Evolutionary conservation across 2,888 invertebrate species (phyloP).

Genomic region (Gymnocheta viridis): DNA sequence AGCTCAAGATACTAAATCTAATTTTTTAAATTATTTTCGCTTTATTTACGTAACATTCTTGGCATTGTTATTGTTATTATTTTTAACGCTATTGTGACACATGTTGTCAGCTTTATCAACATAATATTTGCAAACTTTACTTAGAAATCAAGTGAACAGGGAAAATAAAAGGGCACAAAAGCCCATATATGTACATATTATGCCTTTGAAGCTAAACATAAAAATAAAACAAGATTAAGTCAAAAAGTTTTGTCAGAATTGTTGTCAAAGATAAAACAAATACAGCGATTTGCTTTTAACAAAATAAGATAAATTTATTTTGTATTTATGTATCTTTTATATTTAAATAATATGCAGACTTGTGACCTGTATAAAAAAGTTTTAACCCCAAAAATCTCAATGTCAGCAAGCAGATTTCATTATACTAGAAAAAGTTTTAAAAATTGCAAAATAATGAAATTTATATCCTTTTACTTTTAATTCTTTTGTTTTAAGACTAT

Average conservation of each 20-base stretch:
- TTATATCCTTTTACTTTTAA: too few relatives aligned
- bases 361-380: background rate
- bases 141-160: constrained; percentile 17
- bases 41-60: background rate
- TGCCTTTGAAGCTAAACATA: background rate
- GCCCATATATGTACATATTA: background rate
- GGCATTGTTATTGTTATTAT: background rate
- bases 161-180: background rate
- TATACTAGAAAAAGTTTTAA: too few relatives aligned
- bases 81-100: constrained; percentile 47
- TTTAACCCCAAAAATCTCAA: too few relatives aligned
- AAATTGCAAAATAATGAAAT: too few relatives aligned
- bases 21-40: background rate
- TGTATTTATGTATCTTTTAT: background rate
- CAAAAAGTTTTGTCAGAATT: background rate
- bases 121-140: constrained; percentile 41
- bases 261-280: background rate
- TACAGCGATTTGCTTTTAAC: background rate
- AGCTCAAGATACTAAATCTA: background rate
- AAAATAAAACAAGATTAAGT: constrained; percentile 4
- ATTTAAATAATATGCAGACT: too few relatives aligned
- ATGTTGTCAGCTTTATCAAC: constrained; percentile 57
- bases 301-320: background rate
- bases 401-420: too few relatives aligned
- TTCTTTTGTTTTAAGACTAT: too few relatives aligned